Evolutionary conservation across 1,140 invertebrate species (phyloP).

Genomic region (Aleiodes sp.): DNA sequence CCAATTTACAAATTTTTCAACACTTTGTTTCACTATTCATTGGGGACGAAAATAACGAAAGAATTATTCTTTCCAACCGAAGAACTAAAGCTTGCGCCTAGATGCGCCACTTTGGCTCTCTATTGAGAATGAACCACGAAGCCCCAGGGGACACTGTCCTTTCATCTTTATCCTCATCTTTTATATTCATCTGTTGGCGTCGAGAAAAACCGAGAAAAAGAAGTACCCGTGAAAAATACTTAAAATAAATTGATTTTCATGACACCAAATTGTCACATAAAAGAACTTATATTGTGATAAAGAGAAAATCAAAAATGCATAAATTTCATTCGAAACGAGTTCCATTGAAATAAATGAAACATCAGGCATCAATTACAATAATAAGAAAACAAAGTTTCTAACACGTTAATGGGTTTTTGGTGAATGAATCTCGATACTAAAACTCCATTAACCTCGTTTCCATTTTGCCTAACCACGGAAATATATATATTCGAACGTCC

Average conservation of each 20-base stretch:
- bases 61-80: neutral
- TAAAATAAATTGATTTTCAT: constrained; percentile 21
- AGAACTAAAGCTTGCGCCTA: neutral
- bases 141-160: constrained; percentile 16
- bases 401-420: neutral
- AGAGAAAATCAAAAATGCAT: neutral
- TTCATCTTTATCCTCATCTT: constrained; percentile 3
- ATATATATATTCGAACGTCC: constrained; percentile 4
- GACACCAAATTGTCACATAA: neutral
- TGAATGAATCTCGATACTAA: constrained; percentile 35
- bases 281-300: neutral
- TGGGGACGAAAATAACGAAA: no score
- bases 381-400: constrained; percentile 11
- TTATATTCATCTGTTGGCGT: constrained; percentile 1
- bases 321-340: neutral
- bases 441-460: constrained; percentile 36
- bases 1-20: neutral
- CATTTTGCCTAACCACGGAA: neutral
- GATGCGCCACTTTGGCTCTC: constrained; percentile 10
- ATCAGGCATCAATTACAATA: neutral
- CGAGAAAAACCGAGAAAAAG: no score
- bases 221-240: constrained; percentile 21
- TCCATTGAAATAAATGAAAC: neutral
- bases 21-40: neutral
- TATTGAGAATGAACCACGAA: constrained; percentile 16